Conservation (phyloP, 2,797 vertebrate species). For the Semotilus atromaculatus region DNA sequence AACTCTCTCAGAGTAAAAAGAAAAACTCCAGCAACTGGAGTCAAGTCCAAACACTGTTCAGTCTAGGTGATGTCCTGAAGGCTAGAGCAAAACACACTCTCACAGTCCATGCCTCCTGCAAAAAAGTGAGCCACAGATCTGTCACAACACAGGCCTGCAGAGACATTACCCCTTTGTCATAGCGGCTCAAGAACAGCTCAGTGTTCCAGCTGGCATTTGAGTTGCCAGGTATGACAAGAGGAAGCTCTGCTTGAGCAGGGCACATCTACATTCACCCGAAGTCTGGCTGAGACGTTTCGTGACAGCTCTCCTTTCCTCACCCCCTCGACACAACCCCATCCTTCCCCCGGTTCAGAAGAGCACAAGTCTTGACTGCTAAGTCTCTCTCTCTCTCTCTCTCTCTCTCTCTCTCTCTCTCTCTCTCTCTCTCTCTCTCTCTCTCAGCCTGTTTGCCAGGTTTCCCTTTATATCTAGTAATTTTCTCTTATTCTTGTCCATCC, state of each 20-base stretch:
- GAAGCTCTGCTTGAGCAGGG: constrained; percentile 44
- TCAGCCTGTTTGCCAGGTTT: constrained; percentile 30
- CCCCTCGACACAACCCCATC: constrained; percentile 31
- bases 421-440: no score
- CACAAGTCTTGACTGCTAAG: constrained; percentile 53
- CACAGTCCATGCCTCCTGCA: constrained; percentile 7
- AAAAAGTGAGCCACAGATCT: constrained; percentile 31
- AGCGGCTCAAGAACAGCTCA: constrained; percentile 29
- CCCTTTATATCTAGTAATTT: neutral
- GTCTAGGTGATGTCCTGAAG: constrained; percentile 21
- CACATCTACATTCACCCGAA: constrained; percentile 55
- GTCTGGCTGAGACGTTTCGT: constrained; percentile 47
- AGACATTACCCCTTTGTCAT: constrained; percentile 55
- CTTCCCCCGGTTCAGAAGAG: constrained; percentile 41
- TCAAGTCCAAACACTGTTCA: neutral
- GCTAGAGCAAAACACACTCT: constrained; percentile 39
- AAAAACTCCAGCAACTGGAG: neutral
- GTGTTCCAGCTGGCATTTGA: constrained; percentile 37
- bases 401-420: constrained; percentile 17
- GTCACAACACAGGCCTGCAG: constrained; percentile 34
- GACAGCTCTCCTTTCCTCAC: constrained; percentile 54
- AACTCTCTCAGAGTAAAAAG: neutral
- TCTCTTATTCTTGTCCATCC: neutral
- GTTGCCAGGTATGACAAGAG: constrained; percentile 52
- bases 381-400: constrained; percentile 4